Evolutionary conservation across 2,797 vertebrate genomes (phyloP), one percentile per base, ranked within the genome.

Genomic region (Netta rufina): DNA sequence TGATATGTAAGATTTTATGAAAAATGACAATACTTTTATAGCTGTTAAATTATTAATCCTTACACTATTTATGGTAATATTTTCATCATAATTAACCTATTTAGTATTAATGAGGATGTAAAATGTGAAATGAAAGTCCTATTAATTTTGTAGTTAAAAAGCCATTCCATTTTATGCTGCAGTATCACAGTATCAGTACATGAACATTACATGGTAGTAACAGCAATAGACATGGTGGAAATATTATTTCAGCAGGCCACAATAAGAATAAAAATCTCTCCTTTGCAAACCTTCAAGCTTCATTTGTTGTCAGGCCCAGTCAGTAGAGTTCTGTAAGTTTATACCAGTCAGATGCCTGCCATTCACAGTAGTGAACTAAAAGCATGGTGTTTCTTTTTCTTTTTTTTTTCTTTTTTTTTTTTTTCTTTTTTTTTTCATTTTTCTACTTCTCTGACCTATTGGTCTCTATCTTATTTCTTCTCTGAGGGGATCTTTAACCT

Each of bases 121-220:
- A 38, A 39, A 56, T 14, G 3, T 38, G 36, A 83, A n/a, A 47
- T 71, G 33, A 94, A 90, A 92, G 10, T 57, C 14, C 20, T 78
- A 73, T 77, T 77, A 74, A 89, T 90, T 93, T 89, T 54, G 16
- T 61, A 41, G 22, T 45, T 92, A 61, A 72, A 93, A 92, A 84
- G 11, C 4, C 43, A 67, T 83, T 93, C 38, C 22, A 57, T 65
- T 85, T 85, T 83, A 32, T 85, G 32, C 6, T 67, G 36, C 47
- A 71, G 11, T 57, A 90, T 80, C 30, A 67, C 47, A 71, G 11
- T 57, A 90, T 80, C 30, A 67, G 54, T 20, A 65, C 8, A 17
- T 20, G 27, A 39, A 57, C 16, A 62, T 65, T 41, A 57, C 3
- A 65, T 24, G 51, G 49, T 47, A 17, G 47, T 6, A 71, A 69